A percentile compares a stretch with the other conserved stretches of the same genome.
phyloP scores from a whole-genome alignment of 2,888 invertebrate genomes.

The Papilio demoleus region DNA sequence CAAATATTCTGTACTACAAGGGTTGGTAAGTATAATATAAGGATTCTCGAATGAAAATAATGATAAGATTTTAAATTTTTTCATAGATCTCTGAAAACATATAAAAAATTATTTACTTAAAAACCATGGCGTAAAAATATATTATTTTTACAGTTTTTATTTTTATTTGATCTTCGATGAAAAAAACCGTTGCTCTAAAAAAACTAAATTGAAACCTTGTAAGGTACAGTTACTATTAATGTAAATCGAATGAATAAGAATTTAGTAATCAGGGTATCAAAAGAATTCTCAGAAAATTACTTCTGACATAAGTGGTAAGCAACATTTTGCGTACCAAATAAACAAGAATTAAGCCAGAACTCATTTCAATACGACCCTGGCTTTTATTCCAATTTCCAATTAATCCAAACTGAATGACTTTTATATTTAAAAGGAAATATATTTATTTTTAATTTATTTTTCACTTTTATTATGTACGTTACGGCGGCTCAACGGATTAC shows the following conservation, averaged over 20 bases:
- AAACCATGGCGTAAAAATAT: too few relatives aligned
- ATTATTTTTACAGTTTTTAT: too few relatives aligned
- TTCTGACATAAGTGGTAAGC: slow-evolving; percentile 13
- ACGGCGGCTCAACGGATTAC: too few relatives aligned
- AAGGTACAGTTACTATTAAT: too few relatives aligned
- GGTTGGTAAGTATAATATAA: not conserved
- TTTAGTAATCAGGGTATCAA: slow-evolving; percentile 15
- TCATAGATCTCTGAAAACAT: too few relatives aligned
- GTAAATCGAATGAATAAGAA: not conserved
- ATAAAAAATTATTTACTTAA: too few relatives aligned
- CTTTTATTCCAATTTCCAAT: slow-evolving; percentile 32
- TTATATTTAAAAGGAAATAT: not conserved
- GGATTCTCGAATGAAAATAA: too few relatives aligned
- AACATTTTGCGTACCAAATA: slow-evolving; percentile 25
- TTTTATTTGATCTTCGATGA: too few relatives aligned
- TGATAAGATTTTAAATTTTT: too few relatives aligned
- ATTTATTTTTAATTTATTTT: not conserved
- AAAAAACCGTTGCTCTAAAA: too few relatives aligned
- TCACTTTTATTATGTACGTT: too few relatives aligned
- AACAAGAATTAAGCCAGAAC: slow-evolving; percentile 30
- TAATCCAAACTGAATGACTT: slow-evolving; percentile 24
- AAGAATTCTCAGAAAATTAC: slow-evolving; percentile 16
- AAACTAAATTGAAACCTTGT: too few relatives aligned
- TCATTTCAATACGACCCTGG: slow-evolving; percentile 17
- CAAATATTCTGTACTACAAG: not conserved